Conservation (phyloP, 2,888 invertebrate genomes). For the Hoplodrina blanda region DNA sequence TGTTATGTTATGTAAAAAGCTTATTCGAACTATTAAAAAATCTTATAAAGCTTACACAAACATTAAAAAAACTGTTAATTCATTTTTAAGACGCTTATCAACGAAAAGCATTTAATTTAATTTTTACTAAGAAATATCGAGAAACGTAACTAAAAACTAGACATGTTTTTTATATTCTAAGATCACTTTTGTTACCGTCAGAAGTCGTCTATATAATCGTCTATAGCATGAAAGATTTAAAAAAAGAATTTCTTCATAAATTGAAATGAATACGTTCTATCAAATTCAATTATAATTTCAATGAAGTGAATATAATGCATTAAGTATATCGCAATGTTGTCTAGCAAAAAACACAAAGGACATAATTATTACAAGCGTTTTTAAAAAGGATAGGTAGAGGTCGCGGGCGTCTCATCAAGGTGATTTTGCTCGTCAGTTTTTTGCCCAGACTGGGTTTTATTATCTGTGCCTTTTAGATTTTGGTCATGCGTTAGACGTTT, state of each 20-base stretch:
- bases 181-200: background rate
- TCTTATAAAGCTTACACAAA: no score
- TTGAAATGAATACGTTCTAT: background rate
- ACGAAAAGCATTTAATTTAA: no score
- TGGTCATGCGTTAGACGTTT: conserved; percentile 16
- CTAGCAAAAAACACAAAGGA: conserved; percentile 9
- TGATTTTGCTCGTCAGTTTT: background rate
- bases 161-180: background rate
- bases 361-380: conserved; percentile 5
- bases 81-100: no score
- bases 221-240: background rate
- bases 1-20: no score
- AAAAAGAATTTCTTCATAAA: background rate
- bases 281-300: conserved; percentile 22
- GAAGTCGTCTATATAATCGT: no score
- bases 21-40: no score
- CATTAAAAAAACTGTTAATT: no score
- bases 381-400: conserved; percentile 25
- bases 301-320: conserved; percentile 13
- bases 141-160: background rate
- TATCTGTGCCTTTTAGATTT: conserved; percentile 15
- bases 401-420: conserved; percentile 23
- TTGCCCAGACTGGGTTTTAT: background rate
- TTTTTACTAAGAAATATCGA: background rate
- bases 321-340: background rate